Percentiles rank a stretch among this genome's conserved stretches.
Conservation (phyloP, 2,888 invertebrate genomes). For the Cephus runcator region DNA sequence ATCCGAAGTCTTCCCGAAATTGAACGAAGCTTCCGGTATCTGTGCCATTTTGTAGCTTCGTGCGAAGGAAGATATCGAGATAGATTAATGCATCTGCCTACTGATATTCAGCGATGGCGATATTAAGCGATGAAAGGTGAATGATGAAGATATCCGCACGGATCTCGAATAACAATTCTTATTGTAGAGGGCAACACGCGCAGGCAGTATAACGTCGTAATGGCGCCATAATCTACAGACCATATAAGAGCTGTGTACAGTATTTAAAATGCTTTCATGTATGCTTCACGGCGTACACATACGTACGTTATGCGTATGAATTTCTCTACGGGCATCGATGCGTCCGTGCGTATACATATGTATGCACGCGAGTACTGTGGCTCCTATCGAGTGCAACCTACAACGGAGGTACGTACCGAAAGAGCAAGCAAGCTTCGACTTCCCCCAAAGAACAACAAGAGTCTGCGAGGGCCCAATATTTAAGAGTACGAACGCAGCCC, state of each 20-base stretch:
- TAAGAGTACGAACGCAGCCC: conserved; percentile 16
- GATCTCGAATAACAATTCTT: conserved; percentile 2
- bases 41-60: neutral
- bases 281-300: neutral
- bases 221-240: neutral
- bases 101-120: neutral
- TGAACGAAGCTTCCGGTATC: neutral
- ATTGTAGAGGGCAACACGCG: conserved; percentile 2
- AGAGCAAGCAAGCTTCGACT: conserved; percentile 5
- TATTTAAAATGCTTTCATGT: neutral
- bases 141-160: conserved; percentile 5
- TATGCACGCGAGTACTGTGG: neutral
- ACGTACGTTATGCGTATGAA: neutral
- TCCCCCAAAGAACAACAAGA: conserved; percentile 12
- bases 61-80: neutral
- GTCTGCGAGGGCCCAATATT: conserved; percentile 1
- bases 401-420: neutral
- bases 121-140: neutral
- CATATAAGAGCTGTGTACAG: neutral
- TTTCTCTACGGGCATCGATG: neutral
- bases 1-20: neutral
- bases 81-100: neutral
- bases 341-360: neutral
- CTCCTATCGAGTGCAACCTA: neutral
- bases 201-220: conserved; percentile 14